Conservation (phyloP, 2,888 invertebrate genomes). For the Epiblema foenella region DNA sequence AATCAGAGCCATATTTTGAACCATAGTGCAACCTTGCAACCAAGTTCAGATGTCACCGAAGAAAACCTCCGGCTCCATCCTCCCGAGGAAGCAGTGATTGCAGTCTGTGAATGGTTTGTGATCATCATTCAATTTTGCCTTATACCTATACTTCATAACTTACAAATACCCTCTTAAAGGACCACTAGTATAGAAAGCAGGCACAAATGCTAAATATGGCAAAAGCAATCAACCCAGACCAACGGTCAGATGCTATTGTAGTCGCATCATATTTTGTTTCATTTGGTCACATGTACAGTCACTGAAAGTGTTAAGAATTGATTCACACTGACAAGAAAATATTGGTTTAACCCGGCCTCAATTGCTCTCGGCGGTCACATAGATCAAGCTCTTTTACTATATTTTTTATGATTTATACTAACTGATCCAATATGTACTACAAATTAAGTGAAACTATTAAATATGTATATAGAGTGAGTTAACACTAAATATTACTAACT, state of each 20-base stretch:
- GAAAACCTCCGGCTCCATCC: conserved; percentile 76
- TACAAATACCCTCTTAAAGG: not conserved
- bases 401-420: too few relatives aligned
- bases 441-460: not conserved
- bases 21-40: conserved; percentile 76
- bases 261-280: too few relatives aligned
- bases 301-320: not conserved
- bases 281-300: too few relatives aligned
- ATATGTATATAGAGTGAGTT: not conserved
- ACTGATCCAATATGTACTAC: not conserved
- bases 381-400: too few relatives aligned
- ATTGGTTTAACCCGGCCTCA: too few relatives aligned
- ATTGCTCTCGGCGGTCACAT: too few relatives aligned
- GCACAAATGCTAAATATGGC: too few relatives aligned
- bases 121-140: conserved; percentile 79
- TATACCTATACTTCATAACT: conserved; percentile 12
- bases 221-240: too few relatives aligned
- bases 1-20: conserved; percentile 82
- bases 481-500: too few relatives aligned
- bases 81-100: conserved; percentile 63
- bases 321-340: not conserved
- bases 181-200: not conserved
- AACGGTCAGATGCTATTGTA: too few relatives aligned
- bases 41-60: conserved; percentile 59
- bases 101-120: conserved; percentile 86